Base-by-base conservation (phyloP, 92 coral and sea anemone genomes). In the Actinostola sp. region DNA sequence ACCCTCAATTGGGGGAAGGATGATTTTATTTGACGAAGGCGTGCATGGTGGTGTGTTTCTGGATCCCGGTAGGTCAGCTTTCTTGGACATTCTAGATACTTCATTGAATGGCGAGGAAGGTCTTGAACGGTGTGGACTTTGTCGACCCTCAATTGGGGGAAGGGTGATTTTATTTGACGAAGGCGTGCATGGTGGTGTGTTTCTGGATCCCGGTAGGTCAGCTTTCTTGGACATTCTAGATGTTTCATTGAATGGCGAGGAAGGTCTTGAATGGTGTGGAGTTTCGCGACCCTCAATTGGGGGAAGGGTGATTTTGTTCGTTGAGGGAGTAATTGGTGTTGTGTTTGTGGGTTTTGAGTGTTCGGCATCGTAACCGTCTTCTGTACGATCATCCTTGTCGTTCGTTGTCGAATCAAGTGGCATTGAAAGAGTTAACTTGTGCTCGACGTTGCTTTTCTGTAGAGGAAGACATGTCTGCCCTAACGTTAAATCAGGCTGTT, bases 71-170 rank as follows among this genome's bases (percentile, higher is more conserved):
- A 11, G 4, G 42, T 36, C 42, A 36, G 42, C 42, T 11, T 36
- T 36, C 42, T 4, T 36, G 11, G 42, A 36, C 4, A 36, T 36
- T 4, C 11, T 36, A 11, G 42, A 36, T 11, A 36, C n/a, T 7
- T 19, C 66, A 61, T 61, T 61, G 2, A 31, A 31, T 61, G 66
- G 66, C 11, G 66, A 61, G n/a, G 66, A 61, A 4, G 66, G 31
- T 26, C 46, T 16, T 20, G 48, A 61, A 19, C 15, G 8, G 14
- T 27, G 34, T 16, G 44, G 66, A 34, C 25, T 61, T 35, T 0
- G 5, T 30, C 34, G 64, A 26, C 36, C 39, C 25, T 61, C n/a
- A n/a, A n/a, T n/a, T n/a, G n/a, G n/a, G n/a, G n/a, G n/a, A n/a
- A n/a, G 66, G 24, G 33, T 3, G 27, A 34, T 61, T 27, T 34